Evolutionary conservation across 1,140 invertebrate genomes (phyloP), one percentile per base, ranked within the genome.

Genomic region (Colletes gigas): DNA sequence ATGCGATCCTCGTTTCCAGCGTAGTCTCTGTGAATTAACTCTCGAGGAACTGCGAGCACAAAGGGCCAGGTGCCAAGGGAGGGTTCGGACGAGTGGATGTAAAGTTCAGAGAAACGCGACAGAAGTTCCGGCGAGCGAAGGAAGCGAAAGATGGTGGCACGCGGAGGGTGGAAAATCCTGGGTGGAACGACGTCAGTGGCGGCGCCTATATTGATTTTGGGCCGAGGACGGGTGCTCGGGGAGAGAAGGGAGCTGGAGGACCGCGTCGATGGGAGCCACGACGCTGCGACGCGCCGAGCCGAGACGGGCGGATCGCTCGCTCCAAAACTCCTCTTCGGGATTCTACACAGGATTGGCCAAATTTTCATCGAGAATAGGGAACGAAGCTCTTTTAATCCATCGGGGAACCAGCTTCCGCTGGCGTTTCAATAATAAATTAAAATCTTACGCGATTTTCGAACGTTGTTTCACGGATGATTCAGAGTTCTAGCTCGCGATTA

Each of bases 181-280:
- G 76, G 54, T 67, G 63, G 65, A 82, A 69, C 77, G 71, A 62
- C 77, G 55, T 62, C 78, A 59, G 55, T 83, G 83, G 78, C 84
- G 79, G 81, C 78, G 83, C 83, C 79, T 84, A 85, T 85, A 86
- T 86, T 86, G 84, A 86, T 86, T 86, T 86, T 86, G 83, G 83
- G 74, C 47, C 78, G 78, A 62, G 78, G 65, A 71, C 66, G 59
- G 65, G 21, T 14, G 60, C 60, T 50, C 41, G 67, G 62, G 68
- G 30, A 41, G 54, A 80, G 77, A 19, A 55, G 55, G 59, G 59
- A 41, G 65, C 62, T 39, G 57, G 67, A 81, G 71, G 69, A 75
- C 67, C 44, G 21, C 54, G 78, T 65, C 59, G 77, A 72, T 44
- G 77, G 19, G 19, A 44, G 68, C 57, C 30, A 67, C 68, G 77